Conservation (phyloP, 35 echinoderm and acorn worm species). For the Patiria miniata region DNA sequence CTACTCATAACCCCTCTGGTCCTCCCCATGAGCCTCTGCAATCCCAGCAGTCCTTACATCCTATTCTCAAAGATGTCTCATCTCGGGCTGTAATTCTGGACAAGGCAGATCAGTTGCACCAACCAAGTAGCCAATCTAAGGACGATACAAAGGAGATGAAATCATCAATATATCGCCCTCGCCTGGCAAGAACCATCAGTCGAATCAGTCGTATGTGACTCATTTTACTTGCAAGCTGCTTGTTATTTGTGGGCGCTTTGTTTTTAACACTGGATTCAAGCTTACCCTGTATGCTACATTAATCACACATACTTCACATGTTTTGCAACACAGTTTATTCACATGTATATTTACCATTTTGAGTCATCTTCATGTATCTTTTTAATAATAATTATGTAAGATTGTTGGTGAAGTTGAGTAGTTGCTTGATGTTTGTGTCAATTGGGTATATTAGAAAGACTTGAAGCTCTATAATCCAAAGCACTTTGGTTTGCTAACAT, state of each 20-base stretch:
- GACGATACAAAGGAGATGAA: slow-evolving; percentile 11
- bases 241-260: slow-evolving; percentile 3
- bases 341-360: too few species aligned
- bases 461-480: too few species aligned
- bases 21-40: neutral
- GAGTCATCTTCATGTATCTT: too few species aligned
- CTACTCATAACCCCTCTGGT: neutral
- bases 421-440: too few species aligned
- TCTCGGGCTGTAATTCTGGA: neutral
- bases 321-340: too few species aligned
- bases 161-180: slow-evolving; percentile 43
- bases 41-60: neutral
- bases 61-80: neutral
- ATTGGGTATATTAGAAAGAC: too few species aligned
- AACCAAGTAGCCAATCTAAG: neutral
- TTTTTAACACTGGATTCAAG: neutral
- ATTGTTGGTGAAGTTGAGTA: too few species aligned
- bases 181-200: slow-evolving; percentile 51
- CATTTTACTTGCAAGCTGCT: slow-evolving; percentile 14
- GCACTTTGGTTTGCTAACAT: too few species aligned
- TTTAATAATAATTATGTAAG: too few species aligned
- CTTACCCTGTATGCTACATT: neutral
- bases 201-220: slow-evolving; percentile 42
- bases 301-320: neutral
- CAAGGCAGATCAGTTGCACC: neutral